These are phyloP conservation scores for Myrmecobius fasciatus DNA, from an alignment of 2,113 vertebrate species.

Conservation along the genomic window DNA sequence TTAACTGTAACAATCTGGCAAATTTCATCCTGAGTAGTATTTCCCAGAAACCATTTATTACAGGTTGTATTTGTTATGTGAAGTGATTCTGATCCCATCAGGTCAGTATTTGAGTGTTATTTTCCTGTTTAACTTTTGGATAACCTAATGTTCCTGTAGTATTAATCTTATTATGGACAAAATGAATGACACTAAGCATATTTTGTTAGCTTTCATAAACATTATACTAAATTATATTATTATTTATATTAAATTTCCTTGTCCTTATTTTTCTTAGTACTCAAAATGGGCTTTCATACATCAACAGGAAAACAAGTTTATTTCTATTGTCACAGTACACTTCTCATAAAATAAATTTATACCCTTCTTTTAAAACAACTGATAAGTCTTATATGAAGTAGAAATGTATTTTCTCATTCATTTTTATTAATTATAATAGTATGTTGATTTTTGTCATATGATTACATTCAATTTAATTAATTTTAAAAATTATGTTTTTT, in stretches of 20 bases:
- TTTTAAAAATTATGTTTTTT: conserved; percentile 5
- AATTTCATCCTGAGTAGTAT: neutral
- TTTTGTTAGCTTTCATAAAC: conserved; percentile 45
- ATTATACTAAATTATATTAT: no score
- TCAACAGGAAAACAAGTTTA: conserved; percentile 60
- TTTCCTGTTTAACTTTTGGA: conserved; percentile 52
- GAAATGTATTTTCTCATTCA: conserved; percentile 62
- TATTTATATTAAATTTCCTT: conserved; percentile 68
- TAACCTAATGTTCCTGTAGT: conserved; percentile 46
- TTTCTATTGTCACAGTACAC: conserved; percentile 55
- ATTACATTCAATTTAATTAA: conserved; percentile 58
- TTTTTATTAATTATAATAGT: conserved; percentile 60
- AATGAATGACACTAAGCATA: conserved; percentile 53
- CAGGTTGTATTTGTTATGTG: conserved; percentile 12
- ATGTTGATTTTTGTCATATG: conserved; percentile 45
- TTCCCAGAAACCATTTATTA: conserved; percentile 1
- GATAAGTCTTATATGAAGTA: conserved; percentile 36
- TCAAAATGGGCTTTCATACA: neutral
- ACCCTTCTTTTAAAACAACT: conserved; percentile 58
- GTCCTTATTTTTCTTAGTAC: conserved; percentile 45
- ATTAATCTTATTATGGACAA: conserved; percentile 56
- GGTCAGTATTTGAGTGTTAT: conserved; percentile 13
- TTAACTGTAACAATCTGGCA: conserved; percentile 26
- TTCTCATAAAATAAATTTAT: conserved; percentile 66
- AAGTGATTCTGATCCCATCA: conserved; percentile 26